These are phyloP conservation scores for Sycophila sp. DNA, from an alignment of 1,140 invertebrate species.

Conservation along the genomic window DNA sequence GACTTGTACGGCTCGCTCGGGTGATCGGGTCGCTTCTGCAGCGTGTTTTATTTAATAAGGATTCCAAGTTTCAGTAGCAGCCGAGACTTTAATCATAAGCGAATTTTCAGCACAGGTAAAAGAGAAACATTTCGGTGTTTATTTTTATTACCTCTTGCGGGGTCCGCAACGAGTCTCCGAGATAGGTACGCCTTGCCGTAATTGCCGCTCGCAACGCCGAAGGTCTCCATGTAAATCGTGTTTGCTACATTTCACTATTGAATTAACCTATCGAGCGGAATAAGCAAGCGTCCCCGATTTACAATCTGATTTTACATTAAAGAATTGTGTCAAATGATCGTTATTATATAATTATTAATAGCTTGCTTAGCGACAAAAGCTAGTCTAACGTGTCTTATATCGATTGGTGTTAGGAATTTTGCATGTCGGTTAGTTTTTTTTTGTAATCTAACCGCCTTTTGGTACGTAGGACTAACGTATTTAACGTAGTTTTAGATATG, in stretches of 20 bases:
- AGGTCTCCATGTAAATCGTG: conserved; percentile 30
- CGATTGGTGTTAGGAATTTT: too few relatives aligned
- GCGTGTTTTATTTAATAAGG: conserved; percentile 19
- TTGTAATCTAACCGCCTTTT: too few relatives aligned
- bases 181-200: neutral
- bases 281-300: conserved; percentile 9
- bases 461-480: too few relatives aligned
- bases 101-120: conserved; percentile 8
- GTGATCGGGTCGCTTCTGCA: neutral
- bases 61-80: conserved; percentile 7
- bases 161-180: too few relatives aligned
- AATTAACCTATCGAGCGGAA: conserved; percentile 25
- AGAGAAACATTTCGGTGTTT: too few relatives aligned
- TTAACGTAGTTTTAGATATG: conserved; percentile 51
- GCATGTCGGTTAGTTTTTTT: too few relatives aligned
- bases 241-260: conserved; percentile 10
- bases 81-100: too few relatives aligned
- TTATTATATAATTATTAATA: conserved; percentile 7
- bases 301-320: neutral
- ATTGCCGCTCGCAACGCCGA: conserved; percentile 8
- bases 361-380: too few relatives aligned
- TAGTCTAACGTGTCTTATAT: too few relatives aligned
- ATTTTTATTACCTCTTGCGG: too few relatives aligned
- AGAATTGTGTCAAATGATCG: neutral
- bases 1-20: conserved; percentile 3